A percentile compares a stretch with the other conserved stretches of the same genome.
Evolutionary conservation across 2,797 vertebrate species (phyloP).

Genomic region (Smutsia gigantea): DNA sequence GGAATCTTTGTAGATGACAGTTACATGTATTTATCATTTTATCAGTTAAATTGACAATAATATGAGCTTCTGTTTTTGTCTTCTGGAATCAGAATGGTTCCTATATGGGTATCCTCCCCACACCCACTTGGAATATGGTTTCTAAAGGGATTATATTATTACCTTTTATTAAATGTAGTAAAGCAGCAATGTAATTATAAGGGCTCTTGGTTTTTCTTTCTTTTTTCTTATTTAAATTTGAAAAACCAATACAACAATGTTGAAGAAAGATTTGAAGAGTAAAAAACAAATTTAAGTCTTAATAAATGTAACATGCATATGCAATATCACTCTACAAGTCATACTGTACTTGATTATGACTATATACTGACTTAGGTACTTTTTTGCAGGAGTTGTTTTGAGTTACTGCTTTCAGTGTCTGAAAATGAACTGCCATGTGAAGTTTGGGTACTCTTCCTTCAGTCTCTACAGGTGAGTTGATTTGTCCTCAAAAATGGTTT

Average conservation of each 20-base stretch:
- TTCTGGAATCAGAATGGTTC: conserved; percentile 5
- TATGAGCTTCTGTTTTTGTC: conserved; percentile 10
- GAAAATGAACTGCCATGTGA: conserved; percentile 95
- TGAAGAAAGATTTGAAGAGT: conserved; percentile 31
- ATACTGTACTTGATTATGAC: conserved; percentile 20
- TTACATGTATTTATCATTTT: not conserved
- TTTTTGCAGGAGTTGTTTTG: conserved; percentile 97
- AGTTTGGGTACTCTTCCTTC: conserved; percentile 95
- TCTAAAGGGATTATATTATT: not conserved
- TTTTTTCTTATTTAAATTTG: conserved; percentile 20
- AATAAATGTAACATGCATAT: conserved; percentile 44
- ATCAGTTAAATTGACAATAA: not conserved
- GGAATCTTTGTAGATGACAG: not conserved
- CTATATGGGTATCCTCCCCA: not conserved
- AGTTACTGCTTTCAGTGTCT: conserved; percentile 96
- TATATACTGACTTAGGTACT: conserved; percentile 64
- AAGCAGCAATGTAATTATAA: not conserved
- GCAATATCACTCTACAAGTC: not conserved
- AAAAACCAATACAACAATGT: conserved; percentile 17
- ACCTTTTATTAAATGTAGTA: not conserved
- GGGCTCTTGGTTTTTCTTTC: not conserved
- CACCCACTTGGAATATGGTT: not conserved
- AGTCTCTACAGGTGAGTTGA: conserved; percentile 94
- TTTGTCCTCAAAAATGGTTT: conserved; percentile 34
- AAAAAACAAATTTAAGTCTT: conserved; percentile 34